Evolutionary conservation across 23 tunicate species (phyloP), one percentile per base, ranked within the genome.

Genomic region (Pegea sp.): DNA sequence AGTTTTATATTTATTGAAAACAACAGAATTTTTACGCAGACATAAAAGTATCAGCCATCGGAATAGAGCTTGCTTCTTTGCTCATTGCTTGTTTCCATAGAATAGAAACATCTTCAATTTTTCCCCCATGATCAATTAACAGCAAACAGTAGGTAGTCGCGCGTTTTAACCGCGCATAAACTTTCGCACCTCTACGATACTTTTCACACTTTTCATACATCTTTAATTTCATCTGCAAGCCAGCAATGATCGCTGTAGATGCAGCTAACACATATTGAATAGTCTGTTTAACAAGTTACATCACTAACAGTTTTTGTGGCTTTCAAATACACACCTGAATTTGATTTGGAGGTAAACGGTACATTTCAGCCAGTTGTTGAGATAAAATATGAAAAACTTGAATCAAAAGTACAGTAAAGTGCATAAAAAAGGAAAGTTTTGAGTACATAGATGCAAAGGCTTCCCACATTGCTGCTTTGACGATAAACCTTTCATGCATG

Each of bases 21-120:
- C n/a, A n/a, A n/a, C n/a, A n/a, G n/a, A n/a, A n/a, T n/a, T n/a
- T n/a, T 78, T 72, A 78, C 72, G 64, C 42, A 4, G 76, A 63
- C 77, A 78, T 64, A 42, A 63, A 78, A 16, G 77, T 78, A 60
- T 64, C 65, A 33, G 70, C 92, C 31, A 59, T 52, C 31, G 92
- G 92, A 30, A 78, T 71, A 62, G 66, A 69, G 53, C 59, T 71
- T 18, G 68, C 76, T 59, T 78, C 92, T 48, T 78, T 71, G 29
- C 57, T 70, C 92, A 78, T 78, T 30, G 92, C 92, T 30, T 78
- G 72, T 43, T 72, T 52, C 92, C 92, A 78, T n/a, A 78, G 28
- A 29, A 56, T 67, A 1, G 77, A 65, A 0, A 70, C 77, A 53
- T 78, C 77, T 32, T 78, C 92, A 29, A 78, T 57, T 59, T 78